These are phyloP conservation scores for Rhinoderma darwinii DNA, from an alignment of 2,113 vertebrate genomes.

Conservation along the genomic window DNA sequence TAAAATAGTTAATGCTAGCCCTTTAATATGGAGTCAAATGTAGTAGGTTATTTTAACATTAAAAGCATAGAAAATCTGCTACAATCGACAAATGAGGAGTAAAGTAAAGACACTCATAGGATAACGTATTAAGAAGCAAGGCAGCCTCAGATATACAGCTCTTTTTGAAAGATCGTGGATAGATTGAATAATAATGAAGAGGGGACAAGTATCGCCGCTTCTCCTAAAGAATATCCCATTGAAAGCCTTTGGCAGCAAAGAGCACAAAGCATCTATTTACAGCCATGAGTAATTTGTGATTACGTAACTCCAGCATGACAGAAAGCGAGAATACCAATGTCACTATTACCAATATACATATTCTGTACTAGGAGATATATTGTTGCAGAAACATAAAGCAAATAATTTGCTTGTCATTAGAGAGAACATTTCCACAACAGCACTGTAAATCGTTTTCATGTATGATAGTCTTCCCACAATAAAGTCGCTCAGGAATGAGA, in stretches of 20 bases:
- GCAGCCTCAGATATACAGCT: neutral
- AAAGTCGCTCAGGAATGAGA: too few relatives aligned
- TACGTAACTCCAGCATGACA: slow-evolving; percentile 1
- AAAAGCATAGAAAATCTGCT: neutral
- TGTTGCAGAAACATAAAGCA: too few relatives aligned
- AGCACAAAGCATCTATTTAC: slow-evolving; percentile 19
- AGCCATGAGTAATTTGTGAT: neutral
- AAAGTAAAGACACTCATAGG: neutral
- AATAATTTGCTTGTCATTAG: too few relatives aligned
- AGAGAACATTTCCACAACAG: too few relatives aligned
- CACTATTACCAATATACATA: neutral
- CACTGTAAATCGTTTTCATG: too few relatives aligned
- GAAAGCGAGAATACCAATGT: neutral
- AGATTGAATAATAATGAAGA: slow-evolving; percentile 35
- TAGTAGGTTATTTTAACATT: neutral
- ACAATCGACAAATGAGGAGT: neutral
- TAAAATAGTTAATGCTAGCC: too few relatives aligned
- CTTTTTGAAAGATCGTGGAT: neutral
- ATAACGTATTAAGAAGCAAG: too few relatives aligned
- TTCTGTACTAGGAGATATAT: neutral
- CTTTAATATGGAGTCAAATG: too few relatives aligned
- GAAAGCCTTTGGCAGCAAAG: slow-evolving; percentile 1
- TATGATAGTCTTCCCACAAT: too few relatives aligned
- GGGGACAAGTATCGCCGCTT: neutral
- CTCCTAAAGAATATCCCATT: slow-evolving; percentile 22